Evolutionary conservation across 2,113 vertebrate genomes (phyloP).

Genomic region (Onychostoma macrolepis): DNA sequence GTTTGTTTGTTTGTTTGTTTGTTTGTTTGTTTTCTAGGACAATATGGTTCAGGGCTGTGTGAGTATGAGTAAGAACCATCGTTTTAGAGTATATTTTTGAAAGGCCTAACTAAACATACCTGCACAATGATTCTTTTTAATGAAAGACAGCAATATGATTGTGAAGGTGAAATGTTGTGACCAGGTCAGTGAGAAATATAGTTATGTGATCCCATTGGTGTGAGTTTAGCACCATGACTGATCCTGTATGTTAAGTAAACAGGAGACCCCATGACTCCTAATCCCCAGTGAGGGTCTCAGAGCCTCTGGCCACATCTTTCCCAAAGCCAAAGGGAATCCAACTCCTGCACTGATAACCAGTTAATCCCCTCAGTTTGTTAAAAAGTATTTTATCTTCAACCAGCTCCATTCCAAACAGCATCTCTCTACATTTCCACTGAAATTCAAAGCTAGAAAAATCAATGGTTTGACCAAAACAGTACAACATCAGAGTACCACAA

Average conservation of each 20-base stretch:
- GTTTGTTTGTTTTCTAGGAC: too few relatives aligned
- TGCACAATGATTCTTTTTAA: not conserved
- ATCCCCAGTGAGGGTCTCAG: slow-evolving; percentile 29
- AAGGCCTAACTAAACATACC: not conserved
- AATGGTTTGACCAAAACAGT: slow-evolving; percentile 19
- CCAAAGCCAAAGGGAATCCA: slow-evolving; percentile 41
- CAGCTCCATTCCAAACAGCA: slow-evolving; percentile 29
- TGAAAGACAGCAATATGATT: not conserved
- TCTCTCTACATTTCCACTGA: slow-evolving; percentile 33
- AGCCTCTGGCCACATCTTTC: slow-evolving; percentile 11
- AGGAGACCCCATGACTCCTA: slow-evolving; percentile 33
- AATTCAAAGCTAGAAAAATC: slow-evolving; percentile 23
- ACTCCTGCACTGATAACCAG: slow-evolving; percentile 40
- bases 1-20: too few relatives aligned
- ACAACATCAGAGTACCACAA: slow-evolving; percentile 6
- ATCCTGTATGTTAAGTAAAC: slow-evolving; percentile 42
- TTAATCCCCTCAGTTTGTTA: slow-evolving; percentile 37
- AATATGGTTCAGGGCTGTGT: not conserved
- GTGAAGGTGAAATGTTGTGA: slow-evolving; percentile 12
- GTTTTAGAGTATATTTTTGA: not conserved
- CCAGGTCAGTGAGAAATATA: slow-evolving; percentile 1
- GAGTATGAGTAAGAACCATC: not conserved
- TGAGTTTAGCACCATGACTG: slow-evolving; percentile 19
- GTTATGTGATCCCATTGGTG: not conserved
- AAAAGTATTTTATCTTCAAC: slow-evolving; percentile 49